Base-by-base conservation (phyloP, 2,797 vertebrate genomes). In the Garrulus glandarius region DNA sequence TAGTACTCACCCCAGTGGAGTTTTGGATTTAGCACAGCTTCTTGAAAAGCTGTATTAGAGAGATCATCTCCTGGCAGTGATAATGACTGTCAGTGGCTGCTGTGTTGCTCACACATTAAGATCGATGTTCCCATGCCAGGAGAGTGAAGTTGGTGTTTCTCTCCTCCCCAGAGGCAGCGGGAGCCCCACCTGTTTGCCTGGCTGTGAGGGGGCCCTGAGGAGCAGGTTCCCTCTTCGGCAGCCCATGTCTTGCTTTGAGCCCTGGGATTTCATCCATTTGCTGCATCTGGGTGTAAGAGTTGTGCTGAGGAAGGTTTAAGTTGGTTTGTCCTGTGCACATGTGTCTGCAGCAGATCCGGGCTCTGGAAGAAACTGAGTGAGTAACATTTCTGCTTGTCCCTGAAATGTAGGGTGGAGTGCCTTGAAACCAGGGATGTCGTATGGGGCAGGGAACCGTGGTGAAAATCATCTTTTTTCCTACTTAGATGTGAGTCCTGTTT, bases 371-470 rank as follows among this genome's bases (percentile, higher is more conserved):
- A 61, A 34, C 15, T 4, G 5, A 7, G 18, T 69, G 63, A 91
- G 37, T 49, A n/a, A 52, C 0, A 0, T 61, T 75, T 34, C 50
- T 65, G 23, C 59, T 70, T 52, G 61, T 84, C 37, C 47, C 29
- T 60, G 32, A 56, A 65, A 27, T 0, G 0, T 46, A 41, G 91
- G 50, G 39, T 55, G 74, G 69, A 92, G 83, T 0, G 0, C 61
- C 22, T 21, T 50, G 72, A 50, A 53, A 17, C 39, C 49, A 29
- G 55, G 50, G 57, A 8, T 55, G 50, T 86, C 46, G 18, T 39
- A 6, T 2, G 36, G 52, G 32, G 15, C 79, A 71, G 61, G 79
- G 79, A 43, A 39, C 43, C 20, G 2, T 47, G 55, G 26, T 37
- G 39, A 53, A 59, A 32, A 18, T 43, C 2, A 7, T 50, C 6